Percentiles rank a stretch among this genome's conserved stretches.
Evolutionary conservation across 1,140 invertebrate species (phyloP).

Genomic region (Pogonognathellus flavescens): DNA sequence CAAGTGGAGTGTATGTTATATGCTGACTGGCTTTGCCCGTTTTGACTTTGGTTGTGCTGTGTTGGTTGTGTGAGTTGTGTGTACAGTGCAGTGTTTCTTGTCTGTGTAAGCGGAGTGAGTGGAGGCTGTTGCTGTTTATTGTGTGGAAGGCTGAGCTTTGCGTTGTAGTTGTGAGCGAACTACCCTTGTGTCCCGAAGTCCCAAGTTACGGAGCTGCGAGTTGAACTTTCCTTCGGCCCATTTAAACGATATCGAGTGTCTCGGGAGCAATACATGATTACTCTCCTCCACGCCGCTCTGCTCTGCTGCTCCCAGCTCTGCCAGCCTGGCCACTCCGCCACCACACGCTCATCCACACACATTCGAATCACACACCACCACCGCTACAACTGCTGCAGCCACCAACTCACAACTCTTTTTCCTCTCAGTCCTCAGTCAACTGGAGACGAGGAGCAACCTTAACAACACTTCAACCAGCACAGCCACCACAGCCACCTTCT

Average conservation of each 20-base stretch:
- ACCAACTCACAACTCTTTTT: not conserved
- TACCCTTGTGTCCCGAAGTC: not conserved
- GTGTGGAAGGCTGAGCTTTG: not conserved
- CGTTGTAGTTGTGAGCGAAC: not conserved
- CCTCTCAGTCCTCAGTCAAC: not conserved
- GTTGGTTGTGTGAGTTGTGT: no score
- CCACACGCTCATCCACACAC: not conserved
- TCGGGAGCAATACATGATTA: slow-evolving; percentile 61
- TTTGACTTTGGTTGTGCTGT: no score
- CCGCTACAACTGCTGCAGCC: not conserved
- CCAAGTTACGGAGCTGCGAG: not conserved
- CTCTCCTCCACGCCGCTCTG: slow-evolving; percentile 21
- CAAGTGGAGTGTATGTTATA: no score
- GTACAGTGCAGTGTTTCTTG: no score
- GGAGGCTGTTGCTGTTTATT: no score
- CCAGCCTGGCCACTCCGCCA: not conserved
- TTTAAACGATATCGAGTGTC: slow-evolving; percentile 61
- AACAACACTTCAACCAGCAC: not conserved
- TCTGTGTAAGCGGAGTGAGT: no score
- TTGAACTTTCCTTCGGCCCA: slow-evolving; percentile 51
- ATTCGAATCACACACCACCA: not conserved
- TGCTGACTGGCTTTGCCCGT: no score
- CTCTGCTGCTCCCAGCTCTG: not conserved
- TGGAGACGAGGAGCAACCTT: not conserved
- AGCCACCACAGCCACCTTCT: no score